Percentiles rank a stretch among this genome's conserved stretches.
phyloP scores from a whole-genome alignment of 2,797 vertebrate species.

The Taeniopygia guttata region DNA sequence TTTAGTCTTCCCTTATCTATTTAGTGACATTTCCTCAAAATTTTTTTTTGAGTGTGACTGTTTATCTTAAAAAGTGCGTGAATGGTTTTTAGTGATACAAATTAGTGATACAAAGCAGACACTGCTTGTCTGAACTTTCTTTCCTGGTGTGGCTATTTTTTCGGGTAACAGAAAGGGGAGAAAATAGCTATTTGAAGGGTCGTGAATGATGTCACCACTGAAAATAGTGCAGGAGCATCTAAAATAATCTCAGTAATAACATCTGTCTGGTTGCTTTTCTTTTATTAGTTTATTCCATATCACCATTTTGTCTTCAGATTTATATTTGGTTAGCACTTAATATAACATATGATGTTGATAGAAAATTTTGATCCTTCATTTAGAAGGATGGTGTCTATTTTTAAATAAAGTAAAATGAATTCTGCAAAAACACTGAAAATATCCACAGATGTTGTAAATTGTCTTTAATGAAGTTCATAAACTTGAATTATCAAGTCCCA shows the following conservation, averaged over 20 bases:
- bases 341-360: background rate
- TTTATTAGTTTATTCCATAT: constrained; percentile 23
- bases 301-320: background rate
- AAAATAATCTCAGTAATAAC: constrained; percentile 25
- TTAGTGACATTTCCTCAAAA: background rate
- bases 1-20: background rate
- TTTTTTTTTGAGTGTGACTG: background rate
- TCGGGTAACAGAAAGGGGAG: constrained; percentile 13
- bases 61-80: background rate
- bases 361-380: background rate
- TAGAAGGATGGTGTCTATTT: background rate
- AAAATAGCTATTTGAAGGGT: constrained; percentile 14
- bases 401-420: constrained; percentile 19
- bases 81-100: constrained; percentile 1
- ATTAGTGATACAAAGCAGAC: background rate
- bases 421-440: background rate
- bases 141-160: constrained; percentile 25
- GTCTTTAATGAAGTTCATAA: constrained; percentile 47
- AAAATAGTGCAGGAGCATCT: background rate
- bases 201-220: background rate
- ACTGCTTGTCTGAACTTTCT: background rate
- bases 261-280: background rate
- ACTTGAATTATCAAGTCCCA: constrained; percentile 52
- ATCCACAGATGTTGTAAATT: constrained; percentile 43
- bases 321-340: constrained; percentile 4